Evolutionary conservation across 2,888 invertebrate species (phyloP), one percentile per base, ranked within the genome.

Genomic region (Plebejus argus): DNA sequence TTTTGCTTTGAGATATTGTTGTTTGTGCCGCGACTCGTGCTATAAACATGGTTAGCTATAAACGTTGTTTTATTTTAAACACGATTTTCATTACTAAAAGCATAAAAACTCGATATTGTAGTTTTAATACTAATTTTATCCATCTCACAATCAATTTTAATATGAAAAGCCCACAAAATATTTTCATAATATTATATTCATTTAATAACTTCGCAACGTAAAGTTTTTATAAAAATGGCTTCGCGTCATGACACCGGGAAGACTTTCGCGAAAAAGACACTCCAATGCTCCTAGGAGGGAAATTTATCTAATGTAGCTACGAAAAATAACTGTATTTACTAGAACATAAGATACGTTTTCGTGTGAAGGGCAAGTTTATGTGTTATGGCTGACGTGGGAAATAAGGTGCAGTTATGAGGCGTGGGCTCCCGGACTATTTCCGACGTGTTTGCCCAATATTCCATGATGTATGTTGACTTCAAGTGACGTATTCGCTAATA

Each of bases 341-440:
- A 0, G 0, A 1, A 18, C 0, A 53, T 74, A 53, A 23, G 72
- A 4, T 15, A 45, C 6, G 0, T 49, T 74, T 49, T 15, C 74
- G 74, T 53, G 7, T 53, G 53, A 33, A 66, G 28, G 6, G 28
- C 66, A 10, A 66, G 66, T 66, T 66, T 66, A 33, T 33, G 15
- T 66, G 28, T 66, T 66, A 66, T 66, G 6, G 66, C 66, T 66
- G 66, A 66, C 66, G 18, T 28, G 66, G 66, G 66, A 66, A 66
- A 66, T 66, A 28, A 66, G 66, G 66, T 66, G 66, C 66, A 66
- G 66, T 66, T 28, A 15, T 4, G 28, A 15, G 66, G 66, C 28
- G 28, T 18, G 28, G 28, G 61, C 61, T 23, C 61, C 61, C 12
- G 20, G 61, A 23, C 23, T 61, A 23, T 58, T 20, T 20, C 58